Evolutionary conservation across 2,113 vertebrate genomes (phyloP).

Genomic region (Strigops habroptila): DNA sequence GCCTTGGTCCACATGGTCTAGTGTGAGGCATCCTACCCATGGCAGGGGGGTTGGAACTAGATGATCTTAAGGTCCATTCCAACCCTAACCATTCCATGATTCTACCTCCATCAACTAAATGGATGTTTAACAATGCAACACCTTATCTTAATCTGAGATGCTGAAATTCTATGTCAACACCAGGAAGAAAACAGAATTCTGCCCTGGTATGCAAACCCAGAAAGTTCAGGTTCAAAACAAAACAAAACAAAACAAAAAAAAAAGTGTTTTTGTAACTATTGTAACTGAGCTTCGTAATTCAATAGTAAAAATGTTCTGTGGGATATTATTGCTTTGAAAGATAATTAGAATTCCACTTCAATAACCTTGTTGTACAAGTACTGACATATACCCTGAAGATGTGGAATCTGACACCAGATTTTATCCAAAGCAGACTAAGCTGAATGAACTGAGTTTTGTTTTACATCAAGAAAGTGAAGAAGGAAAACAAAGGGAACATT

Average conservation of each 20-base stretch:
- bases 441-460: background rate
- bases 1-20: background rate
- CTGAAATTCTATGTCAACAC: background rate
- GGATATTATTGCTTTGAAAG: background rate
- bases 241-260: background rate
- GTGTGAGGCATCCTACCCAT: background rate
- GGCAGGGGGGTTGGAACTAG: background rate
- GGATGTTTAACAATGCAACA: background rate
- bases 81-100: background rate
- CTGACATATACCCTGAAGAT: background rate
- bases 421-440: background rate
- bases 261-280: background rate
- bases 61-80: background rate
- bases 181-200: background rate
- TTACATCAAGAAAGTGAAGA: background rate
- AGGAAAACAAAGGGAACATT: background rate
- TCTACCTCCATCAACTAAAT: background rate
- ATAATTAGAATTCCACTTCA: constrained; percentile 28
- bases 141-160: background rate
- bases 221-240: background rate
- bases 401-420: background rate
- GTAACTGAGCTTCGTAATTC: background rate
- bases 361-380: constrained; percentile 4
- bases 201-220: background rate
- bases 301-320: background rate